These are phyloP conservation scores for Trichechus manatus DNA, from an alignment of 2,113 vertebrate species.

Conservation along the genomic window DNA sequence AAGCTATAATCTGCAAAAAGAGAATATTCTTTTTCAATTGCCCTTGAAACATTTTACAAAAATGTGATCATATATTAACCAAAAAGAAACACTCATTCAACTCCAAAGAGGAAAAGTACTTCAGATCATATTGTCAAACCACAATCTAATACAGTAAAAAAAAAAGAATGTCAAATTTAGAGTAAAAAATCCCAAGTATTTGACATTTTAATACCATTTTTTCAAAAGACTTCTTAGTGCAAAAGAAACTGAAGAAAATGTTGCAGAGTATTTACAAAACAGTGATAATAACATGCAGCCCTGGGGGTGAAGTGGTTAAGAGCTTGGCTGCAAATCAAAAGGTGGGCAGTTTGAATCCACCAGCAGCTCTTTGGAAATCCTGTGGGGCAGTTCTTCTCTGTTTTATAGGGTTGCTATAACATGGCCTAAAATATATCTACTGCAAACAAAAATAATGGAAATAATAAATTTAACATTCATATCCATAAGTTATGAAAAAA, in stretches of 20 bases:
- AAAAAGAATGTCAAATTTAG: constrained; percentile 69
- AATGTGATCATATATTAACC: constrained; percentile 24
- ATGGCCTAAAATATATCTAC: constrained; percentile 8
- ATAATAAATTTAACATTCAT: constrained; percentile 11
- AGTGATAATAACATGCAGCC: background rate
- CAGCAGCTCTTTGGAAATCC: too few relatives aligned
- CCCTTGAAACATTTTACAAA: background rate
- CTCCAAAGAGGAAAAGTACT: constrained; percentile 57
- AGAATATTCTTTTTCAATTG: constrained; percentile 26
- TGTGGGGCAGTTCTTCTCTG: too few relatives aligned
- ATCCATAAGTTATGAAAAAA: constrained; percentile 2
- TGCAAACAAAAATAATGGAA: constrained; percentile 23
- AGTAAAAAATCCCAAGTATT: background rate
- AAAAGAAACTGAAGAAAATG: background rate
- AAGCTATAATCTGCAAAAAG: background rate
- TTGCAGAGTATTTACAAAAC: constrained; percentile 43
- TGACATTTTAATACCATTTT: constrained; percentile 55
- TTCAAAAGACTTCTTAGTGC: constrained; percentile 16
- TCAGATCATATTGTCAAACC: constrained; percentile 65
- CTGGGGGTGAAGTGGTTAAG: too few relatives aligned
- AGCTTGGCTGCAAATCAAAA: too few relatives aligned
- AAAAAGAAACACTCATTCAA: constrained; percentile 46
- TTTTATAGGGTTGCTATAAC: too few relatives aligned
- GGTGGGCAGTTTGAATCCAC: too few relatives aligned
- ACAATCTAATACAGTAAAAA: constrained; percentile 68